Evolutionary conservation across 2,888 invertebrate genomes (phyloP).

Genomic region (Acanthoscelides obtectus): DNA sequence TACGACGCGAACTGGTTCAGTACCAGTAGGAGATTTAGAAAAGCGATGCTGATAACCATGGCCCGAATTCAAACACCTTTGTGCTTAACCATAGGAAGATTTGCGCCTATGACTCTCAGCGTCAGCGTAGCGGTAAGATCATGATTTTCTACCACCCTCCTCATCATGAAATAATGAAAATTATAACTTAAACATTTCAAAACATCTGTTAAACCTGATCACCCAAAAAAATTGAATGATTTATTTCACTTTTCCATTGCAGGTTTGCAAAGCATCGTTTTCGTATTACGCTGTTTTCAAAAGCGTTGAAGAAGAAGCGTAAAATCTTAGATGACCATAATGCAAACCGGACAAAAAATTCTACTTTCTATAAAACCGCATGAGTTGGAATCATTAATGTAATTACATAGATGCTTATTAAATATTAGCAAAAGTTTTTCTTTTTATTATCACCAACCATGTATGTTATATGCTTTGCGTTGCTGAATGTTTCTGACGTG

Average conservation of each 20-base stretch:
- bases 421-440: too few relatives aligned
- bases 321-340: too few relatives aligned
- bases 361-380: too few relatives aligned
- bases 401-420: too few relatives aligned
- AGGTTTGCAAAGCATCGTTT: not conserved
- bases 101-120: not conserved
- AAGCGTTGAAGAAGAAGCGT: not conserved
- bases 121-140: not conserved
- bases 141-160: not conserved
- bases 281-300: not conserved
- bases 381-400: too few relatives aligned
- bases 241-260: not conserved
- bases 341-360: too few relatives aligned
- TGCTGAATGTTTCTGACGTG: too few relatives aligned
- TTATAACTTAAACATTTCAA: too few relatives aligned
- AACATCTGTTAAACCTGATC: too few relatives aligned
- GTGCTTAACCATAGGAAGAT: not conserved
- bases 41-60: not conserved
- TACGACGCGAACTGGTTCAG: not conserved
- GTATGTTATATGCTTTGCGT: too few relatives aligned
- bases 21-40: not conserved
- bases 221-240: not conserved
- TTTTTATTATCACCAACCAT: too few relatives aligned
- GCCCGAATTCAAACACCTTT: not conserved
- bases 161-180: too few relatives aligned